Conservation (phyloP, 2,113 vertebrate species). For the Cervus canadensis region DNA sequence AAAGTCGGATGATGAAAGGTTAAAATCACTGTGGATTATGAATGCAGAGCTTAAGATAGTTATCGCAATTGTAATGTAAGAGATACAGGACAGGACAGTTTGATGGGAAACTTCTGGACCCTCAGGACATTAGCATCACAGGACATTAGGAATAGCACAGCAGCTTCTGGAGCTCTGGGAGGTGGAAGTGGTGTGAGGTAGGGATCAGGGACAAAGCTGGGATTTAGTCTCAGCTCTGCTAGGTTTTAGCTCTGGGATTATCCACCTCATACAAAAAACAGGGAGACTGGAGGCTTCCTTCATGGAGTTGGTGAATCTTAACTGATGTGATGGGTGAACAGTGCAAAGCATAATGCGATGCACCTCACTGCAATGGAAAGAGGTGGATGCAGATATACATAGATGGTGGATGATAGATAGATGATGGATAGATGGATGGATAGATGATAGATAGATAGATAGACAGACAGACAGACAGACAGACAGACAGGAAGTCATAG, state of each 20-base stretch:
- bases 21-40: neutral
- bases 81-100: neutral
- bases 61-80: rapidly evolving
- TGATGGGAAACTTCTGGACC: too few relatives aligned
- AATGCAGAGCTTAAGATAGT: neutral
- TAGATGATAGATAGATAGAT: neutral
- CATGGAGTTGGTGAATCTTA: neutral
- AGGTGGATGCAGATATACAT: too few relatives aligned
- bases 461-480: neutral
- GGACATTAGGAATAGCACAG: rapidly evolving
- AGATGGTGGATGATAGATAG: neutral
- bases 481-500: neutral
- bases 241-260: rapidly evolving
- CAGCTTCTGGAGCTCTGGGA: neutral
- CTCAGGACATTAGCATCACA: rapidly evolving
- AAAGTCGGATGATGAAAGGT: neutral
- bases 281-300: neutral
- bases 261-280: rapidly evolving
- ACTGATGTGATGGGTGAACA: rapidly evolving
- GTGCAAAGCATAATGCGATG: rapidly evolving
- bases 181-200: rapidly evolving
- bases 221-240: neutral
- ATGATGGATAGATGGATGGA: neutral
- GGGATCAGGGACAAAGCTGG: too few relatives aligned
- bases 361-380: neutral